Percentiles rank a stretch among this genome's conserved stretches.
phyloP scores from a whole-genome alignment of 2,797 vertebrate genomes.

The Notolabrus celidotus region DNA sequence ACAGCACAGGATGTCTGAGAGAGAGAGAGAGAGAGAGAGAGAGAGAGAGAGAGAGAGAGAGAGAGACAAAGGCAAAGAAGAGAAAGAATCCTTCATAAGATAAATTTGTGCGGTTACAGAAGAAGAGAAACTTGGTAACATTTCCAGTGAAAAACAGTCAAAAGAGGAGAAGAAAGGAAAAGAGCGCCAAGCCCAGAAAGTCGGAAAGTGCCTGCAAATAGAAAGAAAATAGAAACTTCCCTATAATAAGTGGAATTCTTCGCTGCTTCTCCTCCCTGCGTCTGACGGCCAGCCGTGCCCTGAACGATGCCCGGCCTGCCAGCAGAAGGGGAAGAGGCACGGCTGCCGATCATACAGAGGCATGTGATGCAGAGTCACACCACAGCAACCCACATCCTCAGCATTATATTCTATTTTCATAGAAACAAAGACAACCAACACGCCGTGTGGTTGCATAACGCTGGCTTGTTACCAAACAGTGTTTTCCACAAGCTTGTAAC shows the following conservation, averaged over 20 bases:
- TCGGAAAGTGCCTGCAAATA: slow-evolving; percentile 75
- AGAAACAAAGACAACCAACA: slow-evolving; percentile 34
- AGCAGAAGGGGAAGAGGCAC: slow-evolving; percentile 57
- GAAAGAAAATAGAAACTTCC: slow-evolving; percentile 69
- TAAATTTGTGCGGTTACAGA: slow-evolving; percentile 28
- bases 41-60: slow-evolving; percentile 13
- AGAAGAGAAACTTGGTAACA: slow-evolving; percentile 8
- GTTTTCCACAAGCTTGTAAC: slow-evolving; percentile 35
- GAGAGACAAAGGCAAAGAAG: slow-evolving; percentile 35
- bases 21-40: slow-evolving; percentile 31
- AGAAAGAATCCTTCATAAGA: slow-evolving; percentile 12
- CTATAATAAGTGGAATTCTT: slow-evolving; percentile 70
- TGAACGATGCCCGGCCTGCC: slow-evolving; percentile 54
- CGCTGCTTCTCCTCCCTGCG: slow-evolving; percentile 56
- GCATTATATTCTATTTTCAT: slow-evolving; percentile 52
- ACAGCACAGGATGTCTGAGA: slow-evolving; percentile 74
- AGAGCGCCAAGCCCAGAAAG: slow-evolving; percentile 39
- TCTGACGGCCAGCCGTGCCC: slow-evolving; percentile 59
- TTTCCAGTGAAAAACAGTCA: slow-evolving; percentile 6
- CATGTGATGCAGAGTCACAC: slow-evolving; percentile 71
- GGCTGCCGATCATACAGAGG: slow-evolving; percentile 45
- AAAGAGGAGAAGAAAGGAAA: slow-evolving; percentile 21
- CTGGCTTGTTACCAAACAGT: slow-evolving; percentile 22
- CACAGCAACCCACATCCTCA: slow-evolving; percentile 48
- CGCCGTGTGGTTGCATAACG: slow-evolving; percentile 20